These are phyloP conservation scores for Seira sanloemensis DNA, from an alignment of 2,888 invertebrate species.

Conservation along the genomic window DNA sequence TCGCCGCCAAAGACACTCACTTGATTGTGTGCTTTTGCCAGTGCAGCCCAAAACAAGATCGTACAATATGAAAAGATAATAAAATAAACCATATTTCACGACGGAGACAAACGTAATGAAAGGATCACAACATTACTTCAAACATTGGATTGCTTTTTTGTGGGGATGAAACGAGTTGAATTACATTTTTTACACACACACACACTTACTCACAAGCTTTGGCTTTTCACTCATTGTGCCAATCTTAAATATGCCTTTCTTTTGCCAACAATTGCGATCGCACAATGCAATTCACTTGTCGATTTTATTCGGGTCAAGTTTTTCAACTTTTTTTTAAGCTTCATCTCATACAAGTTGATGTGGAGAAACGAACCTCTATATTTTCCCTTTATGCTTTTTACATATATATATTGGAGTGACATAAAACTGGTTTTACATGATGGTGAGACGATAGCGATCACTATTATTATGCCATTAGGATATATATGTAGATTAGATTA, in stretches of 20 bases:
- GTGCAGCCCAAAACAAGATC: neutral
- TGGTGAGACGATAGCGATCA: slow-evolving; percentile 32
- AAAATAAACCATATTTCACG: slow-evolving; percentile 27
- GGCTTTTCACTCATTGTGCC: neutral
- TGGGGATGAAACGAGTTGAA: slow-evolving; percentile 37
- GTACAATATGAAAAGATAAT: neutral
- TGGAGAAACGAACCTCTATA: neutral
- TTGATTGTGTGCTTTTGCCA: too few relatives aligned
- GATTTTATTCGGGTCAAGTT: slow-evolving; percentile 65
- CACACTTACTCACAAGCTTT: neutral
- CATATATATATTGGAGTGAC: slow-evolving; percentile 32
- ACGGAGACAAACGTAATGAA: slow-evolving; percentile 43
- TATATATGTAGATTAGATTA: slow-evolving; percentile 22
- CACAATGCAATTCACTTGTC: slow-evolving; percentile 51
- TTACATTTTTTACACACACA: slow-evolving; percentile 9
- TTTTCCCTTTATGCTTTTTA: slow-evolving; percentile 52
- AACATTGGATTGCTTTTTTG: slow-evolving; percentile 39
- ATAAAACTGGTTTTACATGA: slow-evolving; percentile 59
- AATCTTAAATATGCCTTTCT: neutral
- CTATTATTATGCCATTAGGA: slow-evolving; percentile 3
- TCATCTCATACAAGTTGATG: neutral
- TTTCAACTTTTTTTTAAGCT: slow-evolving; percentile 40
- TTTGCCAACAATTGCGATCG: neutral
- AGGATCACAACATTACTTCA: slow-evolving; percentile 43
- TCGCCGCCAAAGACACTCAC: slow-evolving; percentile 11